Evolutionary conservation across 2,797 vertebrate species (phyloP), one percentile per base, ranked within the genome.

Genomic region (Pteropus rufus): DNA sequence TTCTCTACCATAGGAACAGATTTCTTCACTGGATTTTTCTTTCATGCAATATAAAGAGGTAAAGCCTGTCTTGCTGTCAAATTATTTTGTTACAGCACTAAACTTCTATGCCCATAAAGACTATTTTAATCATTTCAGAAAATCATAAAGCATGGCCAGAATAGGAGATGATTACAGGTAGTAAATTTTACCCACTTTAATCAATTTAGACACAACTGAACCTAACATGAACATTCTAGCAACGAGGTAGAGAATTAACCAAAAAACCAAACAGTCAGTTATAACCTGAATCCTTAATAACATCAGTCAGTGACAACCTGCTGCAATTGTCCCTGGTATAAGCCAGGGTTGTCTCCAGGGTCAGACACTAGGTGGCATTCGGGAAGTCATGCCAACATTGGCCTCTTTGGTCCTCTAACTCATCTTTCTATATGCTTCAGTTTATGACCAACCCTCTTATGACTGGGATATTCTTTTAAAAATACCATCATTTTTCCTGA

Each of bases 121-220:
- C 56, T n/a, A 64, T 82, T 92, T 90, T 92, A 84, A 88, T 88
- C 41, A 69, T 67, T 73, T 60, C n/a, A 90, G 65, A 91, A 93
- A 89, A 77, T 89, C 65, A 62, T 86, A 86, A 96, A 94, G 70
- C 24, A 44, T 67, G 80, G 54, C 54, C 7, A 67, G 44, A 7
- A 15, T 77, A 92, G 67, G 41, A 49, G 46, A 88, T 87, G 77
- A 93, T 73, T 73, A 85, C n/a, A 93, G 76, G 29, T 69, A 80
- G 89, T 90, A 96, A 52, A 92, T 92, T 92, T 93, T 81, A 62
- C 23, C n/a, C 58, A 44, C 64, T 93, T 79, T 34, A 93, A n/a
- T 92, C 72, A 79, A 80, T 86, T 92, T 29, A 70, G 39, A 70
- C 70, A 80, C 10, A 60, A 52, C 10, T 58, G 64, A 89, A 67